Evolutionary conservation across 1,140 invertebrate species (phyloP), one percentile per base, ranked within the genome.

Genomic region (Caenorhabditis tropicalis): DNA sequence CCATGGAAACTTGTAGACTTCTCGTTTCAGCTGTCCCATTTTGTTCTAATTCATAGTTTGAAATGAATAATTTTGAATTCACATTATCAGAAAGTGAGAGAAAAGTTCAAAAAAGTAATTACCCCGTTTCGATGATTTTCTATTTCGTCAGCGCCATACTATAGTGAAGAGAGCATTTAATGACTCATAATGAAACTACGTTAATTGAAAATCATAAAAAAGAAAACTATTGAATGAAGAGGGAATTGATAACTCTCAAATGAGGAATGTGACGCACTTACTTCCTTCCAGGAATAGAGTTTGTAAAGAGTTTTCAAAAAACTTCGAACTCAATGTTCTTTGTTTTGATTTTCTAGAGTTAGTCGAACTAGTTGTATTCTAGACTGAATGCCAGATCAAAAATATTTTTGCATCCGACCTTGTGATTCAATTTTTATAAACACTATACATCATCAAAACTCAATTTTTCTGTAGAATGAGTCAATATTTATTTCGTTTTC

Each of bases 91-190:
- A 12, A 12, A 6, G 39, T 6, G 39, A 43, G 39, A 56, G 53
- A 56, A 56, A 56, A 56, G 53, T 56, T 56, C 53, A 56, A 56
- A 56, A 56, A 56, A 56, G 24, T 56, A 56, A 56, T 56, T 27
- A 24, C 53, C 21, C n/a, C n/a, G 49, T n/a, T 51, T n/a, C 49
- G n/a, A 16, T 51, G 49, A 51, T 51, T 16, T n/a, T n/a, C 48
- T 19, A 12, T 19, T 51, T 51, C 48, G 15, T 51, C n/a, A n/a
- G 19, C 15, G 5, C 15, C 15, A n/a, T 51, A n/a, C 15, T 15
- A 24, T n/a, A n/a, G n/a, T n/a, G n/a, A 56, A 56, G 7, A 27
- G 53, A 56, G 53, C 53, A 56, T 56, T 56, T 56, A 56, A 56
- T 56, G 53, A 56, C 24, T 56, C 53, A 56, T n/a, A n/a, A n/a